phyloP scores from a whole-genome alignment of 1,140 invertebrate genomes.

The Potamilus streckersoni region DNA sequence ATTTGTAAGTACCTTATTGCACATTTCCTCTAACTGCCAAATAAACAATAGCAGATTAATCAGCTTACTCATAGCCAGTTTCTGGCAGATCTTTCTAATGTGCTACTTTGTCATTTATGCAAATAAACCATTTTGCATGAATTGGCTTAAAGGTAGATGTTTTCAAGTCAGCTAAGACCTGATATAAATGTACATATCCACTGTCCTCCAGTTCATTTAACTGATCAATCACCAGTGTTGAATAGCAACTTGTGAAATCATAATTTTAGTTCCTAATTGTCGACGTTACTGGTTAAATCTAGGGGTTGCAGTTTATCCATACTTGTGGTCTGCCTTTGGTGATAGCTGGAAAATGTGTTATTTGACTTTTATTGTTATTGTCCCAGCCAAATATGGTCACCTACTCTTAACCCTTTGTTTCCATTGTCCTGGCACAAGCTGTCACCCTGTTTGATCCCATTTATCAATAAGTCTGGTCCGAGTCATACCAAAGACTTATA shows the following conservation, averaged over 20 bases:
- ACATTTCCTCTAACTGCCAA: too few species aligned
- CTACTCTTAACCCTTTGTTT: too few species aligned
- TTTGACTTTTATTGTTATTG: too few species aligned
- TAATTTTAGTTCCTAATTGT: conserved; percentile 1
- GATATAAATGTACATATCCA: too few species aligned
- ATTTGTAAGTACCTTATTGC: too few species aligned
- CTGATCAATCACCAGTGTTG: background rate
- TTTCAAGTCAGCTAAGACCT: too few species aligned
- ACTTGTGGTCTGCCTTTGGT: background rate
- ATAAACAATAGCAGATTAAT: background rate
- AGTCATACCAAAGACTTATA: too few species aligned
- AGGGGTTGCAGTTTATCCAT: conserved; percentile 6
- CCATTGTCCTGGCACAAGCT: too few species aligned
- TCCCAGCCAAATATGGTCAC: too few species aligned
- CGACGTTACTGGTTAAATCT: background rate
- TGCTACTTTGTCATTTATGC: background rate
- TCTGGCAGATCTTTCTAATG: background rate
- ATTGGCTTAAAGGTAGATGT: background rate
- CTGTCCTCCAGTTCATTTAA: background rate
- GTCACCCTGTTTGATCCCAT: too few species aligned
- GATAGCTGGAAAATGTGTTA: too few species aligned
- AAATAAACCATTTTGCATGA: background rate
- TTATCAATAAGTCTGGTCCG: too few species aligned
- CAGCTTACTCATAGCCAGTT: background rate
- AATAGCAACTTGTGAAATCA: conserved; percentile 8